These are phyloP conservation scores for Dipodomys stephensi DNA, from an alignment of 2,113 vertebrate genomes.

Conservation along the genomic window DNA sequence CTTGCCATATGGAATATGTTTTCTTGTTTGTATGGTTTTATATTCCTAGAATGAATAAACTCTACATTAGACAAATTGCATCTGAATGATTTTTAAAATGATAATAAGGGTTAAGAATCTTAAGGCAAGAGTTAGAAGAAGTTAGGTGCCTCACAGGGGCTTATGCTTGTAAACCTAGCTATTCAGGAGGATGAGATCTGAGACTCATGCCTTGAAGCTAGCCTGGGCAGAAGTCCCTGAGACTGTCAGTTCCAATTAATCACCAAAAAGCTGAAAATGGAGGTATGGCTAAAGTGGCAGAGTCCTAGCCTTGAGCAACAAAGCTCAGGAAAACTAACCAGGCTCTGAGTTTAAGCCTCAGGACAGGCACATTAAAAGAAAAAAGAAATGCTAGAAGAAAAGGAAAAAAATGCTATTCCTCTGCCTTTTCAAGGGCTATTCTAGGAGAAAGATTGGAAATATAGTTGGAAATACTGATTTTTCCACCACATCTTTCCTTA, in stretches of 20 bases:
- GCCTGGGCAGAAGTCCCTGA: no score
- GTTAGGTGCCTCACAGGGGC: no score
- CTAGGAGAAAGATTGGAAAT: background rate
- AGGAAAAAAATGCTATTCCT: background rate
- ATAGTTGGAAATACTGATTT: background rate
- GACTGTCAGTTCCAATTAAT: no score
- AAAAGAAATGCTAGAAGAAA: background rate
- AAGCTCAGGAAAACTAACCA: no score
- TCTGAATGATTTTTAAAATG: background rate
- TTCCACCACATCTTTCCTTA: background rate
- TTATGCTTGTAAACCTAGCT: no score
- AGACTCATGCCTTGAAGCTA: no score
- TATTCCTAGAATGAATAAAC: background rate
- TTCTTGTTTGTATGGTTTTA: background rate
- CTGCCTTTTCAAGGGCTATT: background rate
- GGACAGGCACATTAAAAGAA: no score
- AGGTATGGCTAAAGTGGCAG: no score
- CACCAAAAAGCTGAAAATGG: no score
- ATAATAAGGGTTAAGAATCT: background rate
- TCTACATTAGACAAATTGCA: background rate
- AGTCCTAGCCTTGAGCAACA: no score
- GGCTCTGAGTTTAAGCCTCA: no score
- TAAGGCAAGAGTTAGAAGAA: background rate
- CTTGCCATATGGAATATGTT: background rate
- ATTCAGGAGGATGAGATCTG: no score